These are phyloP conservation scores for Hystrix cristata DNA, from an alignment of 2,113 vertebrate genomes.

Conservation along the genomic window DNA sequence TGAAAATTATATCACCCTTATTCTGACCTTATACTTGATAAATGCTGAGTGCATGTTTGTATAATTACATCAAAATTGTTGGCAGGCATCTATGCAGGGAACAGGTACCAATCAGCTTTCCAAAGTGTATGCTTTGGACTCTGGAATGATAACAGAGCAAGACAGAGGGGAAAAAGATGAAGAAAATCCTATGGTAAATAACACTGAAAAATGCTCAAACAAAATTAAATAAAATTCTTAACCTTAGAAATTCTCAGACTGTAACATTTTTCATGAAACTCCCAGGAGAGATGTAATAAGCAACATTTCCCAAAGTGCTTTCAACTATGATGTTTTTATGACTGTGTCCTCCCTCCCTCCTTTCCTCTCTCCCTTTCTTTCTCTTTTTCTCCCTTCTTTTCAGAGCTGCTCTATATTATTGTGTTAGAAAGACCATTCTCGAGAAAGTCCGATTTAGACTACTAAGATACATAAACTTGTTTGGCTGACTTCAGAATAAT, in stretches of 20 bases:
- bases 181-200: neutral
- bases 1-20: neutral
- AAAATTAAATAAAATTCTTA: slow-evolving; percentile 36
- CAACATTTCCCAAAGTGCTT: slow-evolving; percentile 13
- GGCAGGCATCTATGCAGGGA: neutral
- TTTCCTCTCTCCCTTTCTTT: no score
- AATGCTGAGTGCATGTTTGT: neutral
- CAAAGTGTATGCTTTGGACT: neutral
- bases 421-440: neutral
- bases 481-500: slow-evolving; percentile 43
- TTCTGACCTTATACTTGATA: neutral
- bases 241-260: slow-evolving; percentile 6
- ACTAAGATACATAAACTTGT: slow-evolving; percentile 1
- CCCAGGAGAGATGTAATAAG: neutral
- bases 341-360: neutral
- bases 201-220: slow-evolving; percentile 32
- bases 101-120: neutral
- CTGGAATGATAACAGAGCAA: neutral
- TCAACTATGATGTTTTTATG: slow-evolving; percentile 6
- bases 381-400: neutral
- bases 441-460: slow-evolving; percentile 35
- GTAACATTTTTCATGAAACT: neutral
- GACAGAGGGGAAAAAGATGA: neutral
- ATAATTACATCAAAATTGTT: slow-evolving; percentile 15
- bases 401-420: neutral